A percentile compares a stretch with the other conserved stretches of the same genome.
Evolutionary conservation across 2,797 vertebrate genomes (phyloP).

Genomic region (Neostethus bicornis): DNA sequence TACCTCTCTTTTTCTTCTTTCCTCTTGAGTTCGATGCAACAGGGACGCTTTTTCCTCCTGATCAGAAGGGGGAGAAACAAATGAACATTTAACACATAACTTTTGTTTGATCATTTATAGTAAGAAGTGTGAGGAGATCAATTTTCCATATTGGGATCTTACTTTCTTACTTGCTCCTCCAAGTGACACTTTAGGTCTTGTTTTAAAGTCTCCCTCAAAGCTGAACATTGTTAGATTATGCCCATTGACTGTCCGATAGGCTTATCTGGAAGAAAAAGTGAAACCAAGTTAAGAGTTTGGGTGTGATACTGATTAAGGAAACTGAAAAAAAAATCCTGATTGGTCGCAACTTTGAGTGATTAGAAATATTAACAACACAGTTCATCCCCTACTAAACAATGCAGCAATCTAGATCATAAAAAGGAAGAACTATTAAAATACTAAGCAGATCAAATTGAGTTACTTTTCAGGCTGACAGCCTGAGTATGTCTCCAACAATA

Average conservation of each 20-base stretch:
- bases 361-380: not conserved
- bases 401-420: not conserved
- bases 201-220: slow-evolving; percentile 98
- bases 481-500: slow-evolving; percentile 56
- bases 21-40: slow-evolving; percentile 96
- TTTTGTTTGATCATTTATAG: not conserved
- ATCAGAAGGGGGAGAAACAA: slow-evolving; percentile 27
- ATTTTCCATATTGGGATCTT: slow-evolving; percentile 19
- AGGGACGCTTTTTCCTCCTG: slow-evolving; percentile 98
- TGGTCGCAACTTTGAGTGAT: slow-evolving; percentile 8
- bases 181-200: slow-evolving; percentile 97
- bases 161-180: slow-evolving; percentile 97
- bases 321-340: slow-evolving; percentile 1
- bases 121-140: not conserved
- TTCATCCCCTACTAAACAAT: not conserved
- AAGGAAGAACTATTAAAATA: not conserved
- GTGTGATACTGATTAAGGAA: not conserved
- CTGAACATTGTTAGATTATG: slow-evolving; percentile 94
- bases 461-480: slow-evolving; percentile 22
- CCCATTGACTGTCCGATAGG: slow-evolving; percentile 77
- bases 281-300: slow-evolving; percentile 4
- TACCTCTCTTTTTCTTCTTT: slow-evolving; percentile 96
- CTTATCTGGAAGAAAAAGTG: slow-evolving; percentile 53
- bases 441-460: not conserved
- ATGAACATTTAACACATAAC: not conserved